phyloP scores from a whole-genome alignment of 2,888 invertebrate genomes.

The Amaurobius ferox region DNA sequence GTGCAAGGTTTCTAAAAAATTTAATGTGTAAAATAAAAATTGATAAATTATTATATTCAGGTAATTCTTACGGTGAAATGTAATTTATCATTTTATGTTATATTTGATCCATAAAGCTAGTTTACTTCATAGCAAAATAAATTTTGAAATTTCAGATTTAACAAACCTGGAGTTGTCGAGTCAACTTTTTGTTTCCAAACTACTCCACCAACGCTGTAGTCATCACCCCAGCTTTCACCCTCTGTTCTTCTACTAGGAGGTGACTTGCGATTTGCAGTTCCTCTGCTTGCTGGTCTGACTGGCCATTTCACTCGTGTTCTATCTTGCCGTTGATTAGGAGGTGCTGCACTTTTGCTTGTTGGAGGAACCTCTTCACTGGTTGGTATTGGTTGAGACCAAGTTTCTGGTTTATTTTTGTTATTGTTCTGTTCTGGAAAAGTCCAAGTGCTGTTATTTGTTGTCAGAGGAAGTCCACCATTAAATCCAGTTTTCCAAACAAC shows the following conservation, averaged over 20 bases:
- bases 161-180: neutral
- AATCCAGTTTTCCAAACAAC: constrained; percentile 64
- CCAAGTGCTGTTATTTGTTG: constrained; percentile 33
- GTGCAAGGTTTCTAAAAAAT: too few species aligned
- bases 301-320: constrained; percentile 41
- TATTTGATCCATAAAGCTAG: too few species aligned
- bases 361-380: neutral
- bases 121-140: too few species aligned
- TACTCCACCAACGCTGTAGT: constrained; percentile 41
- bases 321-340: neutral
- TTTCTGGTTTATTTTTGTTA: constrained; percentile 13
- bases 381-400: constrained; percentile 51
- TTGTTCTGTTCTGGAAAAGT: constrained; percentile 29
- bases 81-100: too few species aligned
- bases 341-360: neutral
- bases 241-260: constrained; percentile 47
- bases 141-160: too few species aligned
- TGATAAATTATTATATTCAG: too few species aligned
- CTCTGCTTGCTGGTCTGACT: neutral
- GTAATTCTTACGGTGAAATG: too few species aligned
- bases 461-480: constrained; percentile 26
- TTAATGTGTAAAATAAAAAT: too few species aligned
- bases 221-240: constrained; percentile 48
- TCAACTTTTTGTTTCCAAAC: constrained; percentile 35
- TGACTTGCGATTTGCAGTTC: constrained; percentile 7